phyloP scores from a whole-genome alignment of 2,888 invertebrate genomes.

The Rotaria sp. region DNA sequence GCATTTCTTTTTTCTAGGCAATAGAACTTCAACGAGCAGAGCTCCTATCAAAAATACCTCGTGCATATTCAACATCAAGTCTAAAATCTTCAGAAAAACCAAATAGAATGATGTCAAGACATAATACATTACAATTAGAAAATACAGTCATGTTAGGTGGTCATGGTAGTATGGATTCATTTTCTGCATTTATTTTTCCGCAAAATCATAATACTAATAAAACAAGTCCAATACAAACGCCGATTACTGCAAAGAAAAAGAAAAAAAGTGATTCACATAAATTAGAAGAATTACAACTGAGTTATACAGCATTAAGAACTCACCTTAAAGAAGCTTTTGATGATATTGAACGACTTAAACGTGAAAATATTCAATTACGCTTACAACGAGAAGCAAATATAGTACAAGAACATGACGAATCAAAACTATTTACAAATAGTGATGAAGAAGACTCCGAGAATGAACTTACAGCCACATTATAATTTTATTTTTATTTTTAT shows the following conservation, averaged over 20 bases:
- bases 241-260: not conserved
- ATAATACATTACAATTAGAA: not conserved
- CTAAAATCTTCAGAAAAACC: not conserved
- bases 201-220: not conserved
- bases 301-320: not conserved
- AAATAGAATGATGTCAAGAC: not conserved
- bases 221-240: not conserved
- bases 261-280: not conserved
- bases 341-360: not conserved
- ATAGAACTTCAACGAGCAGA: not conserved
- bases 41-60: not conserved
- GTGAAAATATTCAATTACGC: not conserved
- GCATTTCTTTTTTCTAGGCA: not conserved
- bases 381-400: not conserved
- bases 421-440: not conserved
- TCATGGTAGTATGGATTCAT: not conserved
- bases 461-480: not conserved
- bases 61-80: constrained; percentile 1
- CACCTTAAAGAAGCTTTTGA: not conserved
- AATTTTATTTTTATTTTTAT: not conserved
- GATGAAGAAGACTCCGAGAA: not conserved
- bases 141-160: not conserved
- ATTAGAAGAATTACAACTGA: constrained; percentile 8
- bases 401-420: not conserved
- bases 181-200: not conserved